These are phyloP conservation scores for Prietella phreatophila DNA, from an alignment of 2,113 vertebrate genomes.

Conservation along the genomic window DNA sequence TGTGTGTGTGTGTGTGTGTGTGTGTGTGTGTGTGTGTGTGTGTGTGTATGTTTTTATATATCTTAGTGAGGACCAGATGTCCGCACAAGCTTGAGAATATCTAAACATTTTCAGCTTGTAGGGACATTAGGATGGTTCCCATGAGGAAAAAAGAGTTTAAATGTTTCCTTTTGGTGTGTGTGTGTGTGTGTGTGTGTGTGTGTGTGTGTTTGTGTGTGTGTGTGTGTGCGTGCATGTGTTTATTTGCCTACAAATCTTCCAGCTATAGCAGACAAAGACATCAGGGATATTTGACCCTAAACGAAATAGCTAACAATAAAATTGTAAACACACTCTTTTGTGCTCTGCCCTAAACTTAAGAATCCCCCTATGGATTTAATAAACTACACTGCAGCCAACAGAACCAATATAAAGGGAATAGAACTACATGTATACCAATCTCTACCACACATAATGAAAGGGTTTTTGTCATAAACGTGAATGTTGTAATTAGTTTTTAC, in stretches of 20 bases:
- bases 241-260: neutral
- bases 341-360: neutral
- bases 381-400: neutral
- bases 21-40: neutral
- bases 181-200: constrained; percentile 1
- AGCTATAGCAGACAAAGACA: neutral
- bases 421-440: neutral
- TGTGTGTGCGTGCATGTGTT: neutral
- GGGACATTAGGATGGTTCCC: neutral
- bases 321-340: neutral
- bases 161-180: neutral
- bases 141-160: neutral
- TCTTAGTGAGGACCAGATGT: no score
- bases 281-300: neutral
- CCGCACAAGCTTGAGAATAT: neutral
- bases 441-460: neutral
- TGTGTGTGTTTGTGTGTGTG: neutral
- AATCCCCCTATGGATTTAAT: constrained; percentile 9
- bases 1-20: neutral
- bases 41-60: no score
- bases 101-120: neutral
- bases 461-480: neutral
- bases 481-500: neutral
- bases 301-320: constrained; percentile 20
- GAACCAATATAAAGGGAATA: constrained; percentile 26